These are phyloP conservation scores for Leucoptera coffeella DNA, from an alignment of 2,888 invertebrate species.

Conservation along the genomic window DNA sequence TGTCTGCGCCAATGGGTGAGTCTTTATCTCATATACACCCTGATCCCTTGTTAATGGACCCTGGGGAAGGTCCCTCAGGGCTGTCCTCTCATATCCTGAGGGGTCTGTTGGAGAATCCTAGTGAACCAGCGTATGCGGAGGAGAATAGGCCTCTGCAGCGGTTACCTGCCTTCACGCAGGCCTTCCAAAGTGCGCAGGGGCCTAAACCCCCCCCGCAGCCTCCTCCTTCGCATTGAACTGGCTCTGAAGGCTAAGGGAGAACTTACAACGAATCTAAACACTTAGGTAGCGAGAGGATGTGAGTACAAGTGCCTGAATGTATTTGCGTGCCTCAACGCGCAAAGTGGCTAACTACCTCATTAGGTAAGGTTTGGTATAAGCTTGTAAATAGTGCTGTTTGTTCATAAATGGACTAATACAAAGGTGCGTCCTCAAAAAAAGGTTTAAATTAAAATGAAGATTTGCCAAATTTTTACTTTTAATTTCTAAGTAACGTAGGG, in stretches of 20 bases:
- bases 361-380: conserved; percentile 43
- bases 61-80: conserved; percentile 38
- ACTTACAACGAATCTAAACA: too few relatives aligned
- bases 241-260: conserved; percentile 16
- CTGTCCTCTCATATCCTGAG: conserved; percentile 27
- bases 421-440: conserved; percentile 2
- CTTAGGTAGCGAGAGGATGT: conserved; percentile 25
- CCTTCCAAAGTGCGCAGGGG: conserved; percentile 34
- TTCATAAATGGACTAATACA: too few relatives aligned
- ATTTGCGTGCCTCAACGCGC: conserved; percentile 13
- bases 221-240: conserved; percentile 28
- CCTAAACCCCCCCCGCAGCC: conserved; percentile 43
- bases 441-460: conserved; percentile 16
- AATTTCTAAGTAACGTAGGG: conserved; percentile 43
- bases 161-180: conserved; percentile 42
- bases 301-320: conserved; percentile 33
- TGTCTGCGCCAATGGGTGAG: conserved; percentile 18
- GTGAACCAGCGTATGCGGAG: conserved; percentile 19
- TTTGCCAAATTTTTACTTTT: conserved; percentile 43
- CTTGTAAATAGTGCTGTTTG: conserved; percentile 27
- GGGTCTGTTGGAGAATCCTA: conserved; percentile 19
- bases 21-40: conserved; percentile 23
- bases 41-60: conserved; percentile 27
- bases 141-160: conserved; percentile 25
- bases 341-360: conserved; percentile 38